Percentiles rank a stretch among this genome's conserved stretches.
phyloP scores from a whole-genome alignment of 2,113 vertebrate species.

The Syngnathus scovelli region DNA sequence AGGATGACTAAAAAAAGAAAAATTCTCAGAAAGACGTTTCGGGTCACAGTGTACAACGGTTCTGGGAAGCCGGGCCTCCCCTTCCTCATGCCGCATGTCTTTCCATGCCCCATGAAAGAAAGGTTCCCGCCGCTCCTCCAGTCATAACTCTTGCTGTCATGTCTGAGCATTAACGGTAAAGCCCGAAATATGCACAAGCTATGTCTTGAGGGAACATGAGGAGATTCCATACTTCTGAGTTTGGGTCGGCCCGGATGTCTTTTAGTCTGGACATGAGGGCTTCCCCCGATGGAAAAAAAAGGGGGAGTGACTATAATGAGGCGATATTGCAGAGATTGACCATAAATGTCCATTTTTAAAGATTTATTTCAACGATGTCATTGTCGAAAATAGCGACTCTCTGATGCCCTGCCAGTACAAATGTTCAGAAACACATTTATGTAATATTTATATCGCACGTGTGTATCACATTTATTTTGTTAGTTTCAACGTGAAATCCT shows the following conservation, averaged over 20 bases:
- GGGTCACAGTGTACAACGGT: constrained; percentile 33
- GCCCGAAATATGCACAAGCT: constrained; percentile 27
- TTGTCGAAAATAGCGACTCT: background rate
- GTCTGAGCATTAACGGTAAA: constrained; percentile 56
- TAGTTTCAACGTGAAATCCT: constrained; percentile 13
- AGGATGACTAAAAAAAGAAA: constrained; percentile 2
- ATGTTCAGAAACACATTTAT: constrained; percentile 25
- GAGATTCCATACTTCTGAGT: constrained; percentile 20
- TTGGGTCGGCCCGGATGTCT: constrained; percentile 8
- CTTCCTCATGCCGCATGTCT: constrained; percentile 15
- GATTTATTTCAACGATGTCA: no score
- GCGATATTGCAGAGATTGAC: background rate
- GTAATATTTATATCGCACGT: constrained; percentile 23
- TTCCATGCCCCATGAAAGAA: constrained; percentile 37
- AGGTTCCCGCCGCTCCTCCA: constrained; percentile 31
- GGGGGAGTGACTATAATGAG: background rate
- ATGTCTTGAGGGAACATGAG: constrained; percentile 24
- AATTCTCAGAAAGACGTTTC: constrained; percentile 43
- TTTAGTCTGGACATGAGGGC: constrained; percentile 9
- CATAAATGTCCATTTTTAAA: background rate
- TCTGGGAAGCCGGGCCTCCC: constrained; percentile 47
- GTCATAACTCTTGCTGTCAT: constrained; percentile 53
- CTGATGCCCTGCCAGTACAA: constrained; percentile 23
- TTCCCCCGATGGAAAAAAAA: constrained; percentile 13
- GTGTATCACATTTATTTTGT: constrained; percentile 16